Evolutionary conservation across 2,113 vertebrate genomes (phyloP), one percentile per base, ranked within the genome.

Genomic region (Engystomops pustulosus): DNA sequence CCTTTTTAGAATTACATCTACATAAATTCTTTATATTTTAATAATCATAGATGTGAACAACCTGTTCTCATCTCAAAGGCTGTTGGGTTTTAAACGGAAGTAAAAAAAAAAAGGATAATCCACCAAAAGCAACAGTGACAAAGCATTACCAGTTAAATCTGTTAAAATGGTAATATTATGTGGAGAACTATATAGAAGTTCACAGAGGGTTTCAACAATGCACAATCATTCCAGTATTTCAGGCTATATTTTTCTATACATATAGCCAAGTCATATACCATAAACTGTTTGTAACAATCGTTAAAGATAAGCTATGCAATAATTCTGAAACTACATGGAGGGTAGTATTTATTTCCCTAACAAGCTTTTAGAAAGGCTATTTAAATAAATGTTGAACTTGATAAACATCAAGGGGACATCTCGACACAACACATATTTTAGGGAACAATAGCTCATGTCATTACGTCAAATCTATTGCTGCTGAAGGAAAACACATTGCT

Each of bases 361-460:
- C 49, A 58, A 77, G 51, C 27, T 58, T 58, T 38, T 77, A 58
- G 18, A 36, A 77, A 55, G 51, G 49, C 51, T 77, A 58, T 77
- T 77, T 77, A 20, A 77, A 77, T 77, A 55, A 36, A 23, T 38
- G 30, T 36, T 77, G 74, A 77, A 36, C 74, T 38, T 23, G 20
- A 77, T 77, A 58, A 77, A 58, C 32, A 55, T 34, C 47, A 77
- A 77, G 74, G 20, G 51, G 74, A 58, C 51, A 77, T 77, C 51
- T 77, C 74, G 20, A 58, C 32, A 77, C 49, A 36, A 12, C 49
- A 23, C n/a, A n/a, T 77, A 38, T 58, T 77, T 77, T 34, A 34
- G 18, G 53, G 32, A 77, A 77, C 74, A 77, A 38, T 58, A 77
- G 74, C 34, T 77, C 18, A 77, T 77, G 32, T 60, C 30, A 41